These are phyloP conservation scores for Anoncus sp. DNA, from an alignment of 2,888 invertebrate genomes.

Conservation along the genomic window DNA sequence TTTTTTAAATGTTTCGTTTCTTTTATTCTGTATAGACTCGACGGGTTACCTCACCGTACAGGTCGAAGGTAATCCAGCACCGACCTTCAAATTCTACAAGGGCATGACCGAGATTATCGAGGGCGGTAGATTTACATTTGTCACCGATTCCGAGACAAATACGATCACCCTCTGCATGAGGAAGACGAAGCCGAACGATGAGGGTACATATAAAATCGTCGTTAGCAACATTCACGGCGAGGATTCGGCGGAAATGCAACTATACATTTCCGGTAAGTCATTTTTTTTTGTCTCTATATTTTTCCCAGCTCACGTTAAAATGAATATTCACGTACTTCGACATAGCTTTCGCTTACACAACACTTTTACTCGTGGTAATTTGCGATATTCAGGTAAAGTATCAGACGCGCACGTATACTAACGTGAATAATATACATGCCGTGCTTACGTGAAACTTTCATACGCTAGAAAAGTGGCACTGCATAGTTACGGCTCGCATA, in stretches of 20 bases:
- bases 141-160: slow-evolving; percentile 97
- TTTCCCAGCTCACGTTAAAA: too few species aligned
- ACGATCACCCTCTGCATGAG: slow-evolving; percentile 97
- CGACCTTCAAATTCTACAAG: slow-evolving; percentile 98
- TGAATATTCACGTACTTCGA: too few species aligned
- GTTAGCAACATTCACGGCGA: slow-evolving; percentile 97
- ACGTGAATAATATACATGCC: too few species aligned
- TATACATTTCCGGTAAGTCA: slow-evolving; percentile 95
- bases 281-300: neutral
- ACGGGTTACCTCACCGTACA: slow-evolving; percentile 96
- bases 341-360: too few species aligned
- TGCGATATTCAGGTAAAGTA: too few species aligned
- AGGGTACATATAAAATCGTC: slow-evolving; percentile 97
- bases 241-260: slow-evolving; percentile 97
- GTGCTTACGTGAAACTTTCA: too few species aligned
- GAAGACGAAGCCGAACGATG: slow-evolving; percentile 98
- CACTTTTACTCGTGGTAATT: too few species aligned
- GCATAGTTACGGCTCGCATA: too few species aligned
- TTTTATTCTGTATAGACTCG: slow-evolving; percentile 86
- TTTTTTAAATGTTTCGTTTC: neutral
- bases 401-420: too few species aligned
- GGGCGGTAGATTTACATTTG: slow-evolving; percentile 97
- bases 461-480: too few species aligned
- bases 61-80: slow-evolving; percentile 97
- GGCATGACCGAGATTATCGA: slow-evolving; percentile 96